Evolutionary conservation across 1,140 invertebrate species (phyloP), one percentile per base, ranked within the genome.

Genomic region (Danaus melanippus): DNA sequence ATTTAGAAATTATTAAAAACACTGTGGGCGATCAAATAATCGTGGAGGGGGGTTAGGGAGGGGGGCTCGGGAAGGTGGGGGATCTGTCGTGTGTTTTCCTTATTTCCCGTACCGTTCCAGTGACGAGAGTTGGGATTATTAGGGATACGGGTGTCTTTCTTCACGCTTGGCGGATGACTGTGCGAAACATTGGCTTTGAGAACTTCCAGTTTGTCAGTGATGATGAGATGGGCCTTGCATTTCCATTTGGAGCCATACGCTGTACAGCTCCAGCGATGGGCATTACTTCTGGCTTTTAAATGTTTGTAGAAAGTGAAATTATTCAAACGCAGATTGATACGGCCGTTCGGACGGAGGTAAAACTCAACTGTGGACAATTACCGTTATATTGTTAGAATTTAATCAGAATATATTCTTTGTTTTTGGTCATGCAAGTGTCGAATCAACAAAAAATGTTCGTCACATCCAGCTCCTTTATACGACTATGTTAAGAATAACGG

Each of bases 291-390:
- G 0, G 79, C 79, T 45, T 84, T 86, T 21, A 81, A 53, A 53
- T 86, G 83, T 43, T 83, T 81, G 71, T 86, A 86, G 67, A 84
- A 86, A 0, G 79, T 84, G 51, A 83, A 84, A 51, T 84, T 79
- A 59, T 84, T 83, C 10, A 86, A 48, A n/a, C 83, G 83, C 4
- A 86, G 69, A 49, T 86, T 86, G 56, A 86, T 73, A 10, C 80
- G 70, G 4, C 83, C 83, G 21, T 66, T 83, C 10, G 80, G 80
- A 42, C 79, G 79, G 17, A 79, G 71, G 61, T 84, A 83, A 52
- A 86, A 86, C 53, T 85, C 74, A 15, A 79, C 83, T 86, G 83
- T 59, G 46, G 61, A 65, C 66, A 67, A 74, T 56, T 58, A 55
- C 53, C 15, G 32, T 57, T 10, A 40, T n/a, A 44, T n/a, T 44